Base-by-base conservation (phyloP, 2,113 vertebrate genomes). In the Nymphicus hollandicus region DNA sequence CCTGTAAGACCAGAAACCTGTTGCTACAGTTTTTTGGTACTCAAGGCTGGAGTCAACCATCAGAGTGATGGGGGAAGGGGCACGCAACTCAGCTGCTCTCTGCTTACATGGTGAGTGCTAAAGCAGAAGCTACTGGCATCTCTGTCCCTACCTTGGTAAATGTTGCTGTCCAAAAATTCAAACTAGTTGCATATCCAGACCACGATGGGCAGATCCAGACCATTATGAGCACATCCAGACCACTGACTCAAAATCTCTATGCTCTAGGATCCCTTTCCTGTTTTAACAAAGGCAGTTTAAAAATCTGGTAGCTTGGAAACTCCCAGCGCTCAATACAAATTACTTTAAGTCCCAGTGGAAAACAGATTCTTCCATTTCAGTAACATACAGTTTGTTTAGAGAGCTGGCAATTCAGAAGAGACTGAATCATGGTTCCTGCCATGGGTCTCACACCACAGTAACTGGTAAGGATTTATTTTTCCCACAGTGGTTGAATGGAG, bases 321-420 rank as follows among this genome's bases (percentile, higher is more conserved):
- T 89, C 78, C 41, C 66, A 77, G 44, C 2, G 1, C 69, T 76
- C 64, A 74, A 79, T n/a, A 66, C 44, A 89, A 95, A 89, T 85
- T 73, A 56, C 22, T 87, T 65, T 35, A 69, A 89, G 55, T 93
- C 88, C 70, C 89, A 78, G 55, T 63, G 63, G 88, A 89, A 85
- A 91, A 85, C 22, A 88, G 44, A 81, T 84, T 69, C 63, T 82
- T 89, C 61, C 2, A 1, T 92, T 96, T 88, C 76, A 94, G 58
- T 91, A 88, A 74, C 52, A 60, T 1, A 37, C 47, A 49, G 84
- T 68, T 93, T 94, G 88, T 93, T 95, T 85, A 88, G 79, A 94
- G 74, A 93, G 82, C 80, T 78, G 71, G 82, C 46, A 91, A 85
- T 79, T 92, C 71, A 88, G 74, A 91, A 71, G 92, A 92, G 70